Evolutionary conservation across 2,797 vertebrate species (phyloP).

Genomic region (Spheniscus humboldti): DNA sequence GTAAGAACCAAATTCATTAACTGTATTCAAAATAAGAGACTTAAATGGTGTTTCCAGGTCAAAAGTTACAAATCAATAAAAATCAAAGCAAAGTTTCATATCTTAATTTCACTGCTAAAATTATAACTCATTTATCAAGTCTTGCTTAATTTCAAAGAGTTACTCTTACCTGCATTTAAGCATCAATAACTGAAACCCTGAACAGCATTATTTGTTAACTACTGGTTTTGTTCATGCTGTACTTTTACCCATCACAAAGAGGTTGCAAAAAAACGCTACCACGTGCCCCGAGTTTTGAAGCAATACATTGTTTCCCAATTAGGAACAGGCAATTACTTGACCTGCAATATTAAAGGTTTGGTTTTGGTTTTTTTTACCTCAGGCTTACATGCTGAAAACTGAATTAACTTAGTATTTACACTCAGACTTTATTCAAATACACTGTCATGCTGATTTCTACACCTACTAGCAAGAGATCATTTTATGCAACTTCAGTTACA

Average conservation of each 20-base stretch:
- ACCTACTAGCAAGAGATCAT: slow-evolving; percentile 10
- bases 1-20: background rate
- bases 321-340: slow-evolving; percentile 30
- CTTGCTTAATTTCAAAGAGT: background rate
- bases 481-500: slow-evolving; percentile 12
- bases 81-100: background rate
- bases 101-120: background rate
- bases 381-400: background rate
- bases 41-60: background rate
- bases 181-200: background rate
- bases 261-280: background rate
- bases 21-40: background rate
- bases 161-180: background rate
- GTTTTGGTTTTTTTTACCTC: background rate
- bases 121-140: background rate
- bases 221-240: background rate
- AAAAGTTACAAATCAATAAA: background rate
- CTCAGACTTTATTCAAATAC: slow-evolving; percentile 9
- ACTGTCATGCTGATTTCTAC: background rate
- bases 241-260: background rate
- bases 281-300: background rate
- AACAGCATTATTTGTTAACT: background rate
- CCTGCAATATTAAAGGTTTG: background rate
- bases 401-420: slow-evolving; percentile 16
- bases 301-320: background rate